Evolutionary conservation across 2,113 vertebrate genomes (phyloP), one percentile per base, ranked within the genome.

Genomic region (Bungarus multicinctus): DNA sequence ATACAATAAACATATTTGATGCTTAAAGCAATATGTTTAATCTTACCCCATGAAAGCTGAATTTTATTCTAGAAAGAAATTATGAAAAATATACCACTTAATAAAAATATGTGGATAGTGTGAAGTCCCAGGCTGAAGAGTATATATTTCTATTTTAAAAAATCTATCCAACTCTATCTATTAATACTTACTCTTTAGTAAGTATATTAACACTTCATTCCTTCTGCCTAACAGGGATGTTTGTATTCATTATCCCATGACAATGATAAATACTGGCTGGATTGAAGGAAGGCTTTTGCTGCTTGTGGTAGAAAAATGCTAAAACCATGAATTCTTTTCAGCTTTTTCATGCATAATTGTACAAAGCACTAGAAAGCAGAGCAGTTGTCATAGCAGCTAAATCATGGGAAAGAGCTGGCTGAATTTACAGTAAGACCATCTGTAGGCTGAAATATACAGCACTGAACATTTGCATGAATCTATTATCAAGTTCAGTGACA

Each of bases 321-420:
- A 4, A 4, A 96, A 97, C 97, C 96, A 97, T 27, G 96, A 96
- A 90, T 93, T 95, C 91, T 91, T 91, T 94, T 16, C 47, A 69
- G 95, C 91, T 96, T 93, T 60, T 92, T 2, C 57, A 94, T 93
- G 94, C 94, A 94, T 55, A 95, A 91, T 95, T 54, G 91, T 25
- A 3, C 93, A 43, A 89, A 94, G 94, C 93, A 93, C 87, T 93
- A 87, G 55, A 47, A 94, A 91, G 69, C 94, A 93, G 45, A 0
- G 0, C 91, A 89, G 98, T 97, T 97, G 95, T 94, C 96, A 97
- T 94, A 95, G 98, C 94, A 98, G 97, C 97, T 92, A 81, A 94
- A 91, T 90, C 94, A 89, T 95, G 94, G 94, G 92, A 45, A 91
- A 88, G 94, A 94, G 96, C 94, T 14, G 1, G 92, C 89, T 93